Evolutionary conservation across 2,113 vertebrate genomes (phyloP).

Genomic region (Cryptomyrus ogoouensis): DNA sequence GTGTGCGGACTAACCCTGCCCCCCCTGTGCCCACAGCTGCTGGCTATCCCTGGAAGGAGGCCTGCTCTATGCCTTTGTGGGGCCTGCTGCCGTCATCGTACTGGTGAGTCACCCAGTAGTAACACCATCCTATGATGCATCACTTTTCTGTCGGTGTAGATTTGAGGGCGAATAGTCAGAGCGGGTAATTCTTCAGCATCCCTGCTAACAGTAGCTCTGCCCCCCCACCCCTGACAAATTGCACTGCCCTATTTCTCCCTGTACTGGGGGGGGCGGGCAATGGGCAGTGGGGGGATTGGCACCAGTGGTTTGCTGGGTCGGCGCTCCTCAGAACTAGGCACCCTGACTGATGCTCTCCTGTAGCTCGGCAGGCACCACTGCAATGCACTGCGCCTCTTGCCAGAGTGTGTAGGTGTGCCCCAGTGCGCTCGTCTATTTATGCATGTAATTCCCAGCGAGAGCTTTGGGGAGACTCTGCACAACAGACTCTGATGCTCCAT

Average conservation of each 20-base stretch:
- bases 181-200: background rate
- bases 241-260: background rate
- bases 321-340: background rate
- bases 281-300: too few species aligned
- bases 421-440: constrained; percentile 31
- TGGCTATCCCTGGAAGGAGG: constrained; percentile 91
- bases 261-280: background rate
- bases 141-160: background rate
- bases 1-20: background rate
- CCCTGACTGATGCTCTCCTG: background rate
- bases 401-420: constrained; percentile 34
- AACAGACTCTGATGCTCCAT: background rate
- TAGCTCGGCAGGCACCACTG: background rate
- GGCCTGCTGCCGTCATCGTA: constrained; percentile 87
- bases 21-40: constrained; percentile 60
- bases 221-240: background rate
- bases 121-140: background rate
- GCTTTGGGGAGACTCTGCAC: background rate
- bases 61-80: constrained; percentile 88
- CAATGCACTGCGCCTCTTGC: constrained; percentile 19
- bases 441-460: background rate
- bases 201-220: background rate
- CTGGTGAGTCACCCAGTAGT: constrained; percentile 65
- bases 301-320: background rate
- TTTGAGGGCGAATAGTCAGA: background rate